phyloP scores from a whole-genome alignment of 2,797 vertebrate genomes.

The Zalophus californianus region DNA sequence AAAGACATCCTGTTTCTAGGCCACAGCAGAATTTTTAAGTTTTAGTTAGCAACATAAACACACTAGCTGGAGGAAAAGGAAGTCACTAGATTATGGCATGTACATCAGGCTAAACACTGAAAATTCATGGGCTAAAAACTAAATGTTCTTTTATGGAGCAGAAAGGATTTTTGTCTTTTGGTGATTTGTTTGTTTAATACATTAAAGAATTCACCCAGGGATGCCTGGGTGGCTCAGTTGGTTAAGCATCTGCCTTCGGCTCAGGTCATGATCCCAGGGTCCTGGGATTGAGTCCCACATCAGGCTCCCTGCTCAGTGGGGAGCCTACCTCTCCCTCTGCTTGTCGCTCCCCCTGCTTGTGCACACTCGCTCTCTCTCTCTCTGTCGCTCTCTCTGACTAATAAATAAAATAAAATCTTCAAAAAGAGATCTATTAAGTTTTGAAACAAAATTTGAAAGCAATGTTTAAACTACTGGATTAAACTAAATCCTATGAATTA shows the following conservation, averaged over 20 bases:
- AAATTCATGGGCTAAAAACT: not conserved
- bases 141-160: not conserved
- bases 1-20: not conserved
- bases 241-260: not conserved
- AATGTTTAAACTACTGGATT: not conserved
- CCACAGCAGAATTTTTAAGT: not conserved
- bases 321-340: not conserved
- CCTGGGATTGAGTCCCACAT: not conserved
- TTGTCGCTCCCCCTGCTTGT: not conserved
- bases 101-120: not conserved
- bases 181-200: not conserved
- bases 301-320: not conserved
- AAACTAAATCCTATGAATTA: not conserved
- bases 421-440: not conserved
- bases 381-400: not conserved
- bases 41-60: not conserved
- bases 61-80: not conserved
- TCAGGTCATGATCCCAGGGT: not conserved
- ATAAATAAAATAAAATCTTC: not conserved
- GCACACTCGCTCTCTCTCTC: not conserved
- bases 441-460: conserved; percentile 36
- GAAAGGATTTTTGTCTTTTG: not conserved
- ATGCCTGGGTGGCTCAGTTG: not conserved
- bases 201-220: too few species aligned
- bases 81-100: not conserved